A percentile compares a stretch with the other conserved stretches of the same genome.
Conservation (phyloP, 2,888 invertebrate genomes). For the Metallyticus violacea region DNA sequence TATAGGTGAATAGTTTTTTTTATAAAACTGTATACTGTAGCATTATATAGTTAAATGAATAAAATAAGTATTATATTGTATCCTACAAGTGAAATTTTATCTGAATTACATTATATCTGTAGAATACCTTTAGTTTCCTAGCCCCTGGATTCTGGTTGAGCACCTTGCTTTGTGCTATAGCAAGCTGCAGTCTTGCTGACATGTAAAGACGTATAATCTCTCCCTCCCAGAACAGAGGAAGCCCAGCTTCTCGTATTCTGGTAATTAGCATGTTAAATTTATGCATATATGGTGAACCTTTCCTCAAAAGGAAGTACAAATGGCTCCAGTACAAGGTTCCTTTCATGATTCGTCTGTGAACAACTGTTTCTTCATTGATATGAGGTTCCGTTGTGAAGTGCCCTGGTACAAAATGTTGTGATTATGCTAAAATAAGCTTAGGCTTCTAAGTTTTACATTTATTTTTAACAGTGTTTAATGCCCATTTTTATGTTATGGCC, state of each 20-base stretch:
- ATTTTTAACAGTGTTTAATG: too few relatives aligned
- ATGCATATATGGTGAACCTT: conserved; percentile 23
- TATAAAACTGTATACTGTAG: not conserved
- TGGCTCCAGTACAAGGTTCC: conserved; percentile 13
- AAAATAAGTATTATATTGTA: not conserved
- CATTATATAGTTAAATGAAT: not conserved
- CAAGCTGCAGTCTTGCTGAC: conserved; percentile 8
- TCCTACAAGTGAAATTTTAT: not conserved
- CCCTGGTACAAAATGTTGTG: not conserved
- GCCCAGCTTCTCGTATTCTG: not conserved
- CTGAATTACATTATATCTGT: not conserved
- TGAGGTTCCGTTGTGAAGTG: conserved; percentile 11
- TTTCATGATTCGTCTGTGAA: conserved; percentile 3
- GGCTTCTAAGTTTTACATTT: too few relatives aligned
- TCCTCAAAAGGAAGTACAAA: not conserved
- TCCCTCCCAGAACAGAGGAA: conserved; percentile 14
- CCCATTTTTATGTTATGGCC: too few relatives aligned
- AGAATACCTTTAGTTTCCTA: not conserved
- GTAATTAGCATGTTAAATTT: conserved; percentile 25
- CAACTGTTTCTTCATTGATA: not conserved
- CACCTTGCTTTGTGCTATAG: not conserved
- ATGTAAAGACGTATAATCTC: conserved; percentile 6
- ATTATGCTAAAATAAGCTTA: too few relatives aligned
- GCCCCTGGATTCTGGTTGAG: not conserved
- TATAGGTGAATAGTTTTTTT: not conserved